Conservation (phyloP, 2,113 vertebrate species). For the Abramis brama region DNA sequence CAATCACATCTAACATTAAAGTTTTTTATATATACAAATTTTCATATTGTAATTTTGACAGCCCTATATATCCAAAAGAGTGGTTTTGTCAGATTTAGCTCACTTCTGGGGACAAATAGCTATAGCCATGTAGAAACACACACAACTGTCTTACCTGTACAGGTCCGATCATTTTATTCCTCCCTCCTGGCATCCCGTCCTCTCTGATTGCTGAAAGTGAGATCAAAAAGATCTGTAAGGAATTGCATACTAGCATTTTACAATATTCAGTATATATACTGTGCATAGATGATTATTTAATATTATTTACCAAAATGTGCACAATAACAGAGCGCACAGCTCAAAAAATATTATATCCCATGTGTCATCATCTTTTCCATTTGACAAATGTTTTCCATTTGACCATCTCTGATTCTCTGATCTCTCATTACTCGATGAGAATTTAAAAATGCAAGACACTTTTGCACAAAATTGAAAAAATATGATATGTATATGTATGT, state of each 20-base stretch:
- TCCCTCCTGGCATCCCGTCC: constrained; percentile 82
- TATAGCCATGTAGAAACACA: not conserved
- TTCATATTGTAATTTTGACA: no score
- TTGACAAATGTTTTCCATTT: not conserved
- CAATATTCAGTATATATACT: not conserved
- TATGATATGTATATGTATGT: not conserved
- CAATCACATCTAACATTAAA: no score
- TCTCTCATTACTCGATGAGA: not conserved
- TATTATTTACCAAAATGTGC: not conserved
- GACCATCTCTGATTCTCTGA: not conserved
- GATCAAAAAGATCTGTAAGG: not conserved
- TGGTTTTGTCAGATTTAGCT: not conserved
- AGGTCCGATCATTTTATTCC: constrained; percentile 98
- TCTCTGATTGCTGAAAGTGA: constrained; percentile 36
- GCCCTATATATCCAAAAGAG: no score
- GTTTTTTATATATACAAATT: no score
- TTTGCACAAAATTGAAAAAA: not conserved
- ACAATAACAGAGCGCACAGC: not conserved
- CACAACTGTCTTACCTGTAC: constrained; percentile 83
- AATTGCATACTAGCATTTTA: not conserved
- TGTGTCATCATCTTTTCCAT: not conserved
- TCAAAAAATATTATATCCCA: not conserved
- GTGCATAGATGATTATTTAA: not conserved
- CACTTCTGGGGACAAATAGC: not conserved
- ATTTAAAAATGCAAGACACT: not conserved